Evolutionary conservation across 1,140 invertebrate species (phyloP).

Genomic region (Drosophila asahinai): DNA sequence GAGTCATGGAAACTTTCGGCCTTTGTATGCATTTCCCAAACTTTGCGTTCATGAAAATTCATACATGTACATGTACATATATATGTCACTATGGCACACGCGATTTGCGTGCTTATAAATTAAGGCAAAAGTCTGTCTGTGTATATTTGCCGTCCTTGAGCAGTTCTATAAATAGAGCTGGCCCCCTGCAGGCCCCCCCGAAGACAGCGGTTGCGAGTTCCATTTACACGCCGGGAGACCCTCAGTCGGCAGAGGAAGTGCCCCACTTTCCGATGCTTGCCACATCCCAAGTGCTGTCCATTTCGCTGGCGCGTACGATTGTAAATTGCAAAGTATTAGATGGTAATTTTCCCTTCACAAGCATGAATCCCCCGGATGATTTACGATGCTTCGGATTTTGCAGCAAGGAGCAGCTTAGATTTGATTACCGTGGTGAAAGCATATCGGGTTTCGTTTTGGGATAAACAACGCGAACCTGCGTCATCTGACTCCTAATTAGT

Average conservation of each 20-base stretch:
- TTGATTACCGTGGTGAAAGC: conserved; percentile 55
- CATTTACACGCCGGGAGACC: conserved; percentile 33
- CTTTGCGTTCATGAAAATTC: conserved; percentile 31
- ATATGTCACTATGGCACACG: conserved; percentile 47
- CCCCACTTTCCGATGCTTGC: conserved; percentile 5
- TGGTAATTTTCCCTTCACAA: conserved; percentile 35
- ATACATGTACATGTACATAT: conserved; percentile 1
- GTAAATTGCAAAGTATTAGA: conserved; percentile 25
- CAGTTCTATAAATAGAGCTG: conserved; percentile 43
- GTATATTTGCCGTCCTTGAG: conserved; percentile 46
- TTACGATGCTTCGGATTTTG: conserved; percentile 21
- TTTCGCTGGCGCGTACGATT: conserved; percentile 20
- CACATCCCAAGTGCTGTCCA: conserved; percentile 13
- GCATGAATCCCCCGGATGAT: conserved; percentile 24
- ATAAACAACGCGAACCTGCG: conserved; percentile 46
- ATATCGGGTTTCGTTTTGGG: conserved; percentile 44
- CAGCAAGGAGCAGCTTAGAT: conserved; percentile 18
- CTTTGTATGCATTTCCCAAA: conserved; percentile 53
- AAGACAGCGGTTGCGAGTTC: conserved; percentile 47
- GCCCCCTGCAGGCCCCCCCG: conserved; percentile 5
- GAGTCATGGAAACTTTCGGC: conserved; percentile 44
- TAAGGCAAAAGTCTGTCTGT: conserved; percentile 63
- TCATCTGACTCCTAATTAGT: conserved; percentile 54
- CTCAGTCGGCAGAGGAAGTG: conserved; percentile 8
- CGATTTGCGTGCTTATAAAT: conserved; percentile 72